phyloP scores from a whole-genome alignment of 92 coral and sea anemone genomes.

The Micromussa lordhowensis region DNA sequence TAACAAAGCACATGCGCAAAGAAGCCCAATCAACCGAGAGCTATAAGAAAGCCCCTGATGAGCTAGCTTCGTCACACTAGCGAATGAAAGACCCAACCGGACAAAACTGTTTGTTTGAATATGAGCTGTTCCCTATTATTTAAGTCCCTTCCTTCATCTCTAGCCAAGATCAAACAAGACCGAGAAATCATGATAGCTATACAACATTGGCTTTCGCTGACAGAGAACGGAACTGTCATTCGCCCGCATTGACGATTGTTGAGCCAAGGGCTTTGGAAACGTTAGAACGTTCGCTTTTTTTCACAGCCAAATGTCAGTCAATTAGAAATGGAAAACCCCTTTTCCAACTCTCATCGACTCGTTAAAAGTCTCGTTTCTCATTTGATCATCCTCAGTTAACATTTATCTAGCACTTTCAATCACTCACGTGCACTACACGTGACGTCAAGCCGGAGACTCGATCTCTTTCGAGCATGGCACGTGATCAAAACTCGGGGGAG shows the following conservation, averaged over 20 bases:
- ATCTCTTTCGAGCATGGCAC: constrained; percentile 9
- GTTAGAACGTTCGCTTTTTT: not conserved
- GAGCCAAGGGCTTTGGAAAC: no score
- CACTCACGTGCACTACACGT: not conserved
- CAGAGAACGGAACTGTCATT: not conserved
- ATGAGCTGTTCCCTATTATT: no score
- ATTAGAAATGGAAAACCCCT: not conserved
- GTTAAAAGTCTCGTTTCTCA: not conserved
- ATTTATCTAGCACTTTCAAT: not conserved
- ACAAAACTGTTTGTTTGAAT: not conserved
- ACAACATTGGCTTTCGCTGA: not conserved
- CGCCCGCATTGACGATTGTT: no score
- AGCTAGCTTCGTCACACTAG: no score
- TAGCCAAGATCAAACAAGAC: not conserved
- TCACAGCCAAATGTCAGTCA: not conserved
- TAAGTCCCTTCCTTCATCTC: no score
- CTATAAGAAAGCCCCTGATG: no score
- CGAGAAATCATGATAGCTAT: not conserved
- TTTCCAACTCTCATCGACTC: not conserved
- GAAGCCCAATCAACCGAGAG: no score
- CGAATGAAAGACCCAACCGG: no score
- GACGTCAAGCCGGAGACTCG: constrained; percentile 21
- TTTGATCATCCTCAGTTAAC: not conserved
- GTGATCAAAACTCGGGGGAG: constrained; percentile 18
- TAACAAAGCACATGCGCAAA: no score